These are phyloP conservation scores for Encarsia formosa DNA, from an alignment of 2,888 invertebrate genomes.

Conservation along the genomic window DNA sequence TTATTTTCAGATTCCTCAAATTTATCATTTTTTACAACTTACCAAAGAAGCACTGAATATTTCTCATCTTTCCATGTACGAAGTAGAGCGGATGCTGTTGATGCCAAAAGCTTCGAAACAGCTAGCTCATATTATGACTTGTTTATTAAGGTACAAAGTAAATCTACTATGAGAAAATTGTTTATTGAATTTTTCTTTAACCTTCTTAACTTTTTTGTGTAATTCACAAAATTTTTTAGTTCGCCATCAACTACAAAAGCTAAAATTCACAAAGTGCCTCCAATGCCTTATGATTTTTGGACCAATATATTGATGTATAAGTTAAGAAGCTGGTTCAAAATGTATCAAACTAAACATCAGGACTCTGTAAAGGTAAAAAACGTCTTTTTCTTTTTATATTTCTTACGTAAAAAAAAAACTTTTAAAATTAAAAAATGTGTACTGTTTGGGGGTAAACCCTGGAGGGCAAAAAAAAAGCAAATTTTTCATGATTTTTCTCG, in stretches of 20 bases:
- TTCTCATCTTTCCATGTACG: constrained; percentile 56
- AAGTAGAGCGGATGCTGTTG: constrained; percentile 57
- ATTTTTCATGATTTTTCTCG: too few species aligned
- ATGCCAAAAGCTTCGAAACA: constrained; percentile 56
- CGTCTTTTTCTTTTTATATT: constrained; percentile 5
- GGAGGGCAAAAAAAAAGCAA: too few species aligned
- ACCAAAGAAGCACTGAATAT: constrained; percentile 54
- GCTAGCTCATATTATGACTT: constrained; percentile 56
- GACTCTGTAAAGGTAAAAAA: constrained; percentile 43
- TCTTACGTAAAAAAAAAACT: not conserved
- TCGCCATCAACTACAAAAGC: constrained; percentile 44
- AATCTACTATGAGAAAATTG: not conserved
- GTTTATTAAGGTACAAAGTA: constrained; percentile 51
- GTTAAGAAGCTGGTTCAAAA: constrained; percentile 55
- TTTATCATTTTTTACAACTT: constrained; percentile 57
- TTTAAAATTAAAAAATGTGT: too few species aligned
- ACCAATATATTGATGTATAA: constrained; percentile 53
- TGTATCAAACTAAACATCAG: constrained; percentile 48
- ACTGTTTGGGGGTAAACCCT: too few species aligned
- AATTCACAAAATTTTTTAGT: constrained; percentile 33
- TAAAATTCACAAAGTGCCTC: constrained; percentile 51
- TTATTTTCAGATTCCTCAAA: constrained; percentile 54
- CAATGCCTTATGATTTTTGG: constrained; percentile 60
- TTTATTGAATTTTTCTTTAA: not conserved
- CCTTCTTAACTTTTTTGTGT: not conserved